Evolutionary conservation across 1,140 invertebrate species (phyloP).

Genomic region (Bombyx mandarina): DNA sequence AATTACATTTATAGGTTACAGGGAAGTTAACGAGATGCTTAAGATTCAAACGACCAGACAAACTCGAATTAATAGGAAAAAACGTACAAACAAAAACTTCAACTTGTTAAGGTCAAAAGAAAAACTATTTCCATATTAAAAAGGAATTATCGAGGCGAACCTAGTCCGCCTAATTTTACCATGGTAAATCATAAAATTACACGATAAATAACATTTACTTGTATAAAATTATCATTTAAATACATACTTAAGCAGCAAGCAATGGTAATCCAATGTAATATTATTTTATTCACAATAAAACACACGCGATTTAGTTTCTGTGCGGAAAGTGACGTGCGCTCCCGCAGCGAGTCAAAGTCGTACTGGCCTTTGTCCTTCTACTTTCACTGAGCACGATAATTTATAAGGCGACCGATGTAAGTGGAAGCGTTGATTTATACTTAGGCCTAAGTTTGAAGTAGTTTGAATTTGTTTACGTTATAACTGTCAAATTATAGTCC

Average conservation of each 20-base stretch:
- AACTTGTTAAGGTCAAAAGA: too few species aligned
- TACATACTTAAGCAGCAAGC: slow-evolving; percentile 52
- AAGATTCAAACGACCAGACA: too few species aligned
- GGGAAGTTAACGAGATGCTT: too few species aligned
- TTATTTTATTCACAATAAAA: slow-evolving; percentile 16
- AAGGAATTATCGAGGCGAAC: too few species aligned
- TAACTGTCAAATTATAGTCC: slow-evolving; percentile 8
- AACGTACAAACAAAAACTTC: too few species aligned
- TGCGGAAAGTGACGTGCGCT: slow-evolving; percentile 21
- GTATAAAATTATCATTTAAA: slow-evolving; percentile 28
- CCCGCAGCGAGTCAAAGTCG: slow-evolving; percentile 19
- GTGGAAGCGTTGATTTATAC: not conserved
- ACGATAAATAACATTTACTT: too few species aligned
- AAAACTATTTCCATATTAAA: too few species aligned
- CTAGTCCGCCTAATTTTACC: too few species aligned
- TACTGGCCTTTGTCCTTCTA: slow-evolving; percentile 46
- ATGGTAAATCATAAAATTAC: too few species aligned
- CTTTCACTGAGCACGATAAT: slow-evolving; percentile 52
- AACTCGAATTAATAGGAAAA: too few species aligned
- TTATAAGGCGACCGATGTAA: slow-evolving; percentile 21
- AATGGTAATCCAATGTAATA: slow-evolving; percentile 22
- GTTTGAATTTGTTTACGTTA: not conserved
- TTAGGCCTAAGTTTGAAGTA: too few species aligned
- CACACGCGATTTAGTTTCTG: slow-evolving; percentile 13
- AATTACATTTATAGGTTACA: too few species aligned